These are phyloP conservation scores for Cherax destructor DNA, from an alignment of 1,140 invertebrate species.

Conservation along the genomic window DNA sequence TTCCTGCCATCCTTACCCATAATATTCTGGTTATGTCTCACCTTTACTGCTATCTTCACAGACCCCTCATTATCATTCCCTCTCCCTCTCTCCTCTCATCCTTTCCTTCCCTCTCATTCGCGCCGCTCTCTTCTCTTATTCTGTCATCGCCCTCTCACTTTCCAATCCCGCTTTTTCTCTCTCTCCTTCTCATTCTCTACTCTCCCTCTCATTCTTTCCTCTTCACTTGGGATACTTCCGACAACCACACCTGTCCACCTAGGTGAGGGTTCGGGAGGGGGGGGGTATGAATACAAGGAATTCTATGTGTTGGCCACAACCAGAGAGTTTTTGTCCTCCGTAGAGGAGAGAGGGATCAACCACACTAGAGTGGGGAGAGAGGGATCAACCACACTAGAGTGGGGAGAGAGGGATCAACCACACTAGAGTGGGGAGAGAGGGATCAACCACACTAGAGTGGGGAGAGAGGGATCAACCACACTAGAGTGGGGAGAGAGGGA, in stretches of 20 bases:
- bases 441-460: no score
- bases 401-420: no score
- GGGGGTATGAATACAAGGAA: neutral
- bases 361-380: no score
- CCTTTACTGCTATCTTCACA: neutral
- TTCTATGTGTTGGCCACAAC: neutral
- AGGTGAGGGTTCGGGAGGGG: no score
- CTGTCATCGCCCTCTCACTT: neutral
- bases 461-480: no score
- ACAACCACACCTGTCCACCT: no score
- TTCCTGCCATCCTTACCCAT: neutral
- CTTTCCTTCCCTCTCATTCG: neutral
- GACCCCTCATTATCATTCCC: neutral
- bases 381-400: no score
- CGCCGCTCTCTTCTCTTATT: neutral
- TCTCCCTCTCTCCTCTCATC: neutral
- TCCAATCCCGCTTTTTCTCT: neutral
- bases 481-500: no score
- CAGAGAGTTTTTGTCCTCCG: neutral
- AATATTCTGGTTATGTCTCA: neutral
- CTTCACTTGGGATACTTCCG: neutral
- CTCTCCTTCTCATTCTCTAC: neutral
- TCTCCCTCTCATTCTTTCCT: neutral
- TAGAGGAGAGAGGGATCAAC: no score
- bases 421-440: no score